Base-by-base conservation (phyloP, 37 sponge, comb jelly and placozoan genomes). In the Oopsacas minuta region DNA sequence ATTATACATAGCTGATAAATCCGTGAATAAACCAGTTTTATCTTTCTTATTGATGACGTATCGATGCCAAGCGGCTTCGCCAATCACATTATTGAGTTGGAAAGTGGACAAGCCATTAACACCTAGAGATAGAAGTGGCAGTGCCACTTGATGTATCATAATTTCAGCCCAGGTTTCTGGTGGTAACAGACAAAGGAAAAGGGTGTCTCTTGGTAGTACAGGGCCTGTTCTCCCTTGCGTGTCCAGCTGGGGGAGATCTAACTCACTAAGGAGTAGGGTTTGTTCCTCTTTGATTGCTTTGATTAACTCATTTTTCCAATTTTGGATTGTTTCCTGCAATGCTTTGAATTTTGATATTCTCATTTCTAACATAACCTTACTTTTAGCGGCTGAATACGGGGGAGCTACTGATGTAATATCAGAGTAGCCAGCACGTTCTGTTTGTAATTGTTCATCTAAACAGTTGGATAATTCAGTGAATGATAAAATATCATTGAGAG, bases 91-190 rank as follows among this genome's bases (percentile, higher is more conserved):
- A n/a, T 25, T n/a, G 3, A 61, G 28, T 12, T 10, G 30, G 75
- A 25, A 61, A 5, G 1, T n/a, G 17, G 20, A 61, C 75, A 61
- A 10, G 75, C 75, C 75, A n/a, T 12, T 25, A 10, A 10, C 75
- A 61, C 75, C 75, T 5, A 7, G 22, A 20, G 75, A 61, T 5
- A 61, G 75, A 12, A 61, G 22, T n/a, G 75, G 75, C 1, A 61
- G 28, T 61, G 75, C 75, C 82, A 91, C 92, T 52, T 88, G 75
- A 17, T 92, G 87, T 0, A 92, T 38, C 25, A 92, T 30, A 15
- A 92, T 84, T 38, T 75, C 53, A n/a, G 91, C 89, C 93, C 91
- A 90, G 22, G 52, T 61, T 39, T 90, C 82, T 1, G 91, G 83
- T 42, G 89, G 81, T 17, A 92, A 83, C 34, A 88, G 86, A 20